A percentile compares a stretch with the other conserved stretches of the same genome.
Conservation (phyloP, 2,113 vertebrate species). For the Chauna torquata region DNA sequence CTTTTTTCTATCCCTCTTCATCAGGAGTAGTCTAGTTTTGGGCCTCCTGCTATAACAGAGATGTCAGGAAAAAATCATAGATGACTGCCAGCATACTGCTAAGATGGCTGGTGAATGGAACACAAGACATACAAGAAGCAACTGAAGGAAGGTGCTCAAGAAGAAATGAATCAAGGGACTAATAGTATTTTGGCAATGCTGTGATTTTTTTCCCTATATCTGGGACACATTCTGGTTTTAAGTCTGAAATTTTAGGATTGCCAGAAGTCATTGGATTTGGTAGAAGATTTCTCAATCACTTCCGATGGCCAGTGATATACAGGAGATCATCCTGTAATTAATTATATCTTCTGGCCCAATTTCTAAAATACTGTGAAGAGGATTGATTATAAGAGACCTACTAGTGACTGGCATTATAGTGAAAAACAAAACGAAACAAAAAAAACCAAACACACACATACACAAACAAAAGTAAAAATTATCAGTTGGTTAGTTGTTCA, state of each 20-base stretch:
- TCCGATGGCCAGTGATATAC: not conserved
- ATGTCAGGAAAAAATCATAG: not conserved
- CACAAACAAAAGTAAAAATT: not conserved
- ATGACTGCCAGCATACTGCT: not conserved
- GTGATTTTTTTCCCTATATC: not conserved
- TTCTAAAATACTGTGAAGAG: not conserved
- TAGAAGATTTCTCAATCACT: not conserved
- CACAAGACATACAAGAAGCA: not conserved
- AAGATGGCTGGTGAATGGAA: not conserved
- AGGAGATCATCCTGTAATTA: not conserved
- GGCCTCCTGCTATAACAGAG: not conserved
- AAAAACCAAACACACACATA: not conserved
- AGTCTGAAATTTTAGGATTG: not conserved
- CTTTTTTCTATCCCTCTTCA: not conserved
- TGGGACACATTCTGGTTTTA: not conserved
- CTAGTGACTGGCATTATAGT: accelerated
- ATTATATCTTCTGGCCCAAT: not conserved
- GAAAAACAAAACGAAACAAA: not conserved
- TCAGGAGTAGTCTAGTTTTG: not conserved
- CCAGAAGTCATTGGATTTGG: not conserved
- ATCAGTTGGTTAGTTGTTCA: not conserved
- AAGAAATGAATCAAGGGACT: not conserved
- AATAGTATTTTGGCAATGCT: not conserved
- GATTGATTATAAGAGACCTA: not conserved
- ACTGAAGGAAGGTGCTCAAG: not conserved